A percentile compares a stretch with the other conserved stretches of the same genome.
Conservation (phyloP, 2,113 vertebrate genomes). For the Cygnus atratus region DNA sequence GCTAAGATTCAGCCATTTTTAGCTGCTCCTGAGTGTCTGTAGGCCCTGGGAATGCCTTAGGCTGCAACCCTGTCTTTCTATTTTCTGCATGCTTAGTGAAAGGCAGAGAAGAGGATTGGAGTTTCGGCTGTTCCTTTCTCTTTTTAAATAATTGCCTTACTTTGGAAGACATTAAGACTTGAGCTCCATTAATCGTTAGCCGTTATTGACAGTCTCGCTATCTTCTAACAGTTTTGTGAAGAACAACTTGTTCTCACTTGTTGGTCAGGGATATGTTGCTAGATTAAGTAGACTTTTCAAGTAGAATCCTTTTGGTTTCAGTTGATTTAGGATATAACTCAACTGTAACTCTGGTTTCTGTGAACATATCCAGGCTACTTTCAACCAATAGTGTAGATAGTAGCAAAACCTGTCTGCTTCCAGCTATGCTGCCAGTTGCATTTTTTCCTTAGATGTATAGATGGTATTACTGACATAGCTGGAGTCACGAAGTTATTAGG, state of each 20-base stretch:
- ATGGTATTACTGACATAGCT: background rate
- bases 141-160: background rate
- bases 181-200: background rate
- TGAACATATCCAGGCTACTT: background rate
- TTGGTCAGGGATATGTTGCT: background rate
- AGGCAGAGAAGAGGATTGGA: background rate
- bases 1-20: background rate
- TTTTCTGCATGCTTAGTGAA: background rate
- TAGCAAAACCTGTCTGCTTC: background rate
- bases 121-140: background rate
- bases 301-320: background rate
- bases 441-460: background rate
- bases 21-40: background rate
- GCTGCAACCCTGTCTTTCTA: fast-evolving
- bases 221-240: background rate
- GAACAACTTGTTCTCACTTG: background rate
- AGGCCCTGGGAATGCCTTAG: background rate
- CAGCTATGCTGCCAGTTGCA: background rate
- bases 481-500: background rate
- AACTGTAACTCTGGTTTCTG: background rate
- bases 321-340: background rate
- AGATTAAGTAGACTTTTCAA: background rate
- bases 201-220: background rate
- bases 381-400: background rate
- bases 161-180: background rate